Percentiles rank a stretch among this genome's conserved stretches.
These are phyloP conservation scores for Trogon surrucura DNA, from an alignment of 2,113 vertebrate genomes.

Conservation along the genomic window DNA sequence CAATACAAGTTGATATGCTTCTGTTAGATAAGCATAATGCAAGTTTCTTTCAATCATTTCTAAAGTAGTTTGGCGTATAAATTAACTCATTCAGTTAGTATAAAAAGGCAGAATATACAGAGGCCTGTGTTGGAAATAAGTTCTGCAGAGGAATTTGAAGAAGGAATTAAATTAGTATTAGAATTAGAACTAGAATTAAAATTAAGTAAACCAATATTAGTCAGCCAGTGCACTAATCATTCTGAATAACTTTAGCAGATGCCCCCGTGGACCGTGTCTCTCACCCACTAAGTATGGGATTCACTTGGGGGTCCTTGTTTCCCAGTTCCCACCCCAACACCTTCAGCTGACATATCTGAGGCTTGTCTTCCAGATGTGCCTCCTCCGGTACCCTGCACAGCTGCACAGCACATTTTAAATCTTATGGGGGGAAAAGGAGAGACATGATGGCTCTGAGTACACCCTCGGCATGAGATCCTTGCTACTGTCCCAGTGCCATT, in stretches of 20 bases:
- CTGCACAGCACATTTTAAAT: background rate
- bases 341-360: background rate
- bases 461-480: background rate
- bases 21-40: conserved; percentile 42
- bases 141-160: conserved; percentile 25
- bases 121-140: background rate
- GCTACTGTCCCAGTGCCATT: background rate
- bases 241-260: background rate
- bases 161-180: conserved; percentile 22
- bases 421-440: background rate
- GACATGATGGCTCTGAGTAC: fast-evolving
- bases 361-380: background rate
- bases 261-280: background rate
- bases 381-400: background rate
- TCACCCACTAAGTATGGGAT: background rate
- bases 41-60: conserved; percentile 44
- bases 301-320: background rate
- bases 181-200: conserved; percentile 11
- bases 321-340: background rate
- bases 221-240: background rate
- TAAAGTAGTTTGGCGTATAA: conserved; percentile 40
- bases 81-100: conserved; percentile 40
- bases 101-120: conserved; percentile 22
- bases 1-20: conserved; percentile 26
- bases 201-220: background rate